Evolutionary conservation across 2,888 invertebrate species (phyloP).

Genomic region (Trissonchulus latispiculum): DNA sequence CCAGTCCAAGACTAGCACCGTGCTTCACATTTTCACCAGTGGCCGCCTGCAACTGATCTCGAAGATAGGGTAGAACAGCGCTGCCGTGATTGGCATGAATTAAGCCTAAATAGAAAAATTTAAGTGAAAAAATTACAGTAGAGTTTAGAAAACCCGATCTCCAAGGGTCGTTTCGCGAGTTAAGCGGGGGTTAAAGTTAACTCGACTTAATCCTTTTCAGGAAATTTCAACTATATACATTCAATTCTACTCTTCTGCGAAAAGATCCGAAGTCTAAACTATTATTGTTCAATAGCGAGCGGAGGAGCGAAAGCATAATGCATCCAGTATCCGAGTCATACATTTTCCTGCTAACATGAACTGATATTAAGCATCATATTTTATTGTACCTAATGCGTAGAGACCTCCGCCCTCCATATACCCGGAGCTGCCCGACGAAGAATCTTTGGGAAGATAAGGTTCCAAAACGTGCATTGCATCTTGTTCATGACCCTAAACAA

Average conservation of each 20-base stretch:
- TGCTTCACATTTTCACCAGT: constrained; percentile 62
- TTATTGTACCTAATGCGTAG: constrained; percentile 74
- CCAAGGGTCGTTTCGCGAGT: too few species aligned
- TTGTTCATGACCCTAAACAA: constrained; percentile 69
- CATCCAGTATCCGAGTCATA: too few species aligned
- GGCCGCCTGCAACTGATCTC: constrained; percentile 87
- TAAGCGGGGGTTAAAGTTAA: too few species aligned
- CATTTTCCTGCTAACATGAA: too few species aligned
- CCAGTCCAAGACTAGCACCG: constrained; percentile 91
- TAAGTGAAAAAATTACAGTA: not conserved
- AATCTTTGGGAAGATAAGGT: constrained; percentile 92
- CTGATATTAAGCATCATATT: too few species aligned
- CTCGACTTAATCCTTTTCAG: too few species aligned
- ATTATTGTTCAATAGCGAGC: too few species aligned
- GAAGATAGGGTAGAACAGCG: constrained; percentile 72
- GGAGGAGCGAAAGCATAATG: too few species aligned
- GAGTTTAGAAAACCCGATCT: too few species aligned
- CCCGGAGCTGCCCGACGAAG: constrained; percentile 57
- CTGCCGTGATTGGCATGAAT: constrained; percentile 98
- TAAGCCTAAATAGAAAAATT: constrained; percentile 56
- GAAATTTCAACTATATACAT: too few species aligned
- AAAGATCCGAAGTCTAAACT: too few species aligned
- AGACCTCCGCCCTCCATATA: constrained; percentile 53
- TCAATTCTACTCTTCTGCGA: too few species aligned
- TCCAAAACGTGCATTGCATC: constrained; percentile 96